Percentiles rank a stretch among this genome's conserved stretches.
Conservation (phyloP, 1,140 invertebrate genomes). For the Heliconius hermathena region DNA sequence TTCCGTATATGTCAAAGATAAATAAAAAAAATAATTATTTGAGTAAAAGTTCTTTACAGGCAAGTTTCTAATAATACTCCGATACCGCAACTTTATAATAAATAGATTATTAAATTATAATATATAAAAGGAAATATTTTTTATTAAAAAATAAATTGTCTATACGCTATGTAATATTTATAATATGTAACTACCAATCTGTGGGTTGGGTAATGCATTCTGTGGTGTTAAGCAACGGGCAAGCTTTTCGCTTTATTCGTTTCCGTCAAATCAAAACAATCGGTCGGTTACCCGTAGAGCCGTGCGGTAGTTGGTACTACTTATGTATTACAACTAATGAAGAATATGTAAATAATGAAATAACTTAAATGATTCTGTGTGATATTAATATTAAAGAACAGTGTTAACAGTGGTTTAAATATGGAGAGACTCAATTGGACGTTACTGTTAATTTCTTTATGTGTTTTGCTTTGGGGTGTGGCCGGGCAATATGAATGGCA, state of each 20-base stretch:
- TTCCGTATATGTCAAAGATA: not conserved
- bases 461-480: constrained; percentile 83
- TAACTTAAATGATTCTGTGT: constrained; percentile 20
- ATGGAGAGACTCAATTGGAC: constrained; percentile 67
- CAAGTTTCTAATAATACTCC: too few relatives aligned
- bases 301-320: too few relatives aligned
- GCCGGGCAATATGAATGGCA: constrained; percentile 95
- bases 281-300: constrained; percentile 25
- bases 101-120: too few relatives aligned
- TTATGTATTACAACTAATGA: not conserved
- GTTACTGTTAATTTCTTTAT: constrained; percentile 65
- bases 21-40: not conserved
- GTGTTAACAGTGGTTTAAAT: constrained; percentile 42
- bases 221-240: not conserved
- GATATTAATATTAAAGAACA: not conserved
- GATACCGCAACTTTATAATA: too few relatives aligned
- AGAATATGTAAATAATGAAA: not conserved
- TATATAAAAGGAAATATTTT: too few relatives aligned
- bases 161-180: too few relatives aligned
- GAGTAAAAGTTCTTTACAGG: too few relatives aligned
- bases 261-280: constrained; percentile 34
- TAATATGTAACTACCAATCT: too few relatives aligned
- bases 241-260: not conserved
- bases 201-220: not conserved
- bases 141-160: too few relatives aligned